These are phyloP conservation scores for Drosophila repletoides DNA, from an alignment of 1,140 invertebrate species.

Conservation along the genomic window DNA sequence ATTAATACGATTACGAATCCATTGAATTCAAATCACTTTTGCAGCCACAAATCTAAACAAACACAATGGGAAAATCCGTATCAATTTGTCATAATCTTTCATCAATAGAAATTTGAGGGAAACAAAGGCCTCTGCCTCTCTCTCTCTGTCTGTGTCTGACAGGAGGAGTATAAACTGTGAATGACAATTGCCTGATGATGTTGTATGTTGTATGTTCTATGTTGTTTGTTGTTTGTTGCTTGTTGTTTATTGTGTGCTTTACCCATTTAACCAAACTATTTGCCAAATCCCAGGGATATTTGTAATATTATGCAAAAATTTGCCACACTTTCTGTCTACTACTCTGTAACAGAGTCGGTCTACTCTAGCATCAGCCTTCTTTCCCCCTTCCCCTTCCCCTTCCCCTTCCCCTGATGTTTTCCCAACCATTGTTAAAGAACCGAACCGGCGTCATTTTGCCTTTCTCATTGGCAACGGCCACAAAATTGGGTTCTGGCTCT, in stretches of 20 bases:
- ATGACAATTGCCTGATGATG: constrained; percentile 12
- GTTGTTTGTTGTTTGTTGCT: not conserved
- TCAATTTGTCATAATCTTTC: constrained; percentile 33
- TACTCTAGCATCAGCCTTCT: too few species aligned
- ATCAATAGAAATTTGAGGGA: constrained; percentile 12
- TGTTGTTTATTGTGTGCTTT: not conserved
- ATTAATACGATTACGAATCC: too few species aligned
- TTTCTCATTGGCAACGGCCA: constrained; percentile 49
- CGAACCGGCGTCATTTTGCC: constrained; percentile 17
- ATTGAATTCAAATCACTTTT: constrained; percentile 11
- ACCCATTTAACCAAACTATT: constrained; percentile 12
- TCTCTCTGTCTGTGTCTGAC: too few species aligned
- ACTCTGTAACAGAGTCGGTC: not conserved
- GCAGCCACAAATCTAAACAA: not conserved
- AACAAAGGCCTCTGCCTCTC: too few species aligned
- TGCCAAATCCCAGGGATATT: constrained; percentile 27
- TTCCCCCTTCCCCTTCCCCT: too few species aligned
- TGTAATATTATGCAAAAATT: constrained; percentile 39
- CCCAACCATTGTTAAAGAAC: constrained; percentile 37
- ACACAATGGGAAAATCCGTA: constrained; percentile 11
- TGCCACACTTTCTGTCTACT: constrained; percentile 34
- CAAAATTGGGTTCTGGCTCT: constrained; percentile 65
- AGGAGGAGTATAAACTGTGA: too few species aligned
- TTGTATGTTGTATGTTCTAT: not conserved
- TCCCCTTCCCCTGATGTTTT: constrained; percentile 16